These are phyloP conservation scores for Chrysocyon brachyurus DNA, from an alignment of 2,797 vertebrate genomes.

Conservation along the genomic window DNA sequence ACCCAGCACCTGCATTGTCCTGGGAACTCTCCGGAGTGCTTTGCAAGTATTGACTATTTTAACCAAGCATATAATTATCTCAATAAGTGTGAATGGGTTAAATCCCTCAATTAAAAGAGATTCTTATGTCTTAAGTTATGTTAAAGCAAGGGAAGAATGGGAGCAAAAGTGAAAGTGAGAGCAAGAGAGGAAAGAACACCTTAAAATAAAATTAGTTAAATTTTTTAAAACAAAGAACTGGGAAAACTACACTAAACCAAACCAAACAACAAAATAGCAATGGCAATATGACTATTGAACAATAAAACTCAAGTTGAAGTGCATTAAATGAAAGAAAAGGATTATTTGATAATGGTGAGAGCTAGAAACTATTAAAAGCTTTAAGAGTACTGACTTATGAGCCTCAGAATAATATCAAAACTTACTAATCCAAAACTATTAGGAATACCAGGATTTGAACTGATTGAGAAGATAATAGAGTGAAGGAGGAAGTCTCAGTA, in stretches of 20 bases:
- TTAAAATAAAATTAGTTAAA: neutral
- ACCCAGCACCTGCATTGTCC: neutral
- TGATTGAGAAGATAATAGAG: neutral
- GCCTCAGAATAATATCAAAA: neutral
- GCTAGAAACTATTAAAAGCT: neutral
- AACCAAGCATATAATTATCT: neutral
- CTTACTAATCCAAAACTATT: neutral
- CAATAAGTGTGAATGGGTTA: neutral
- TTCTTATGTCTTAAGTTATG: neutral
- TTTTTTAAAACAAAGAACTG: neutral
- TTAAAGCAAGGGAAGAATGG: neutral
- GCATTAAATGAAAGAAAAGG: slow-evolving; percentile 5
- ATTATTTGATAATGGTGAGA: neutral
- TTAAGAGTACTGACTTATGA: neutral
- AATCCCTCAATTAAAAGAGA: neutral
- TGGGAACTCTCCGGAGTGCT: neutral
- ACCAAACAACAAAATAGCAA: neutral
- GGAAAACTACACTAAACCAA: neutral
- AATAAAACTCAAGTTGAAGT: neutral
- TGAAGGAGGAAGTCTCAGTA: neutral
- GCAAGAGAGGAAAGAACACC: neutral
- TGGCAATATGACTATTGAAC: neutral
- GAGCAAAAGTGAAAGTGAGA: neutral
- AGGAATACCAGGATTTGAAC: neutral
- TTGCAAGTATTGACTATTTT: neutral